Conservation (phyloP, 2,888 invertebrate species). For the Pantelozetes paolii region DNA sequence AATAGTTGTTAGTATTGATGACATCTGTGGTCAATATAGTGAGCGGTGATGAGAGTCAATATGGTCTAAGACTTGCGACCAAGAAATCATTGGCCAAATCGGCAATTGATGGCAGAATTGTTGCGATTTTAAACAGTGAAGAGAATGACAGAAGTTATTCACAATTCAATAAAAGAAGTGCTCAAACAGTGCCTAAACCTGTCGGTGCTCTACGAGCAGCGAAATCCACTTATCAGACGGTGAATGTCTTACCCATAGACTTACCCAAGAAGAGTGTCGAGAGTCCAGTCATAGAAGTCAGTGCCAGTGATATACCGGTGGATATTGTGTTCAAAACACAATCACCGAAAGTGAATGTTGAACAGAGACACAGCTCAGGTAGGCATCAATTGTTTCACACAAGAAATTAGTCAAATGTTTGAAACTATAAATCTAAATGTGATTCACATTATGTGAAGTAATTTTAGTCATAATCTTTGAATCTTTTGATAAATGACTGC, state of each 20-base stretch:
- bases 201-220: background rate
- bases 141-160: background rate
- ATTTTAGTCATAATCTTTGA: too few species aligned
- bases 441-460: too few species aligned
- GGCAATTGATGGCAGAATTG: slow-evolving; percentile 5
- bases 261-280: background rate
- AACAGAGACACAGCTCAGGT: background rate
- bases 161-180: background rate
- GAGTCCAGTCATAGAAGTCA: background rate
- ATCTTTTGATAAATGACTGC: too few species aligned
- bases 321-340: background rate
- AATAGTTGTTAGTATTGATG: background rate
- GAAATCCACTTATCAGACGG: background rate
- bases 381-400: background rate
- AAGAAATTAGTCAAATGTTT: too few species aligned
- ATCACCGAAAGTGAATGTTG: background rate
- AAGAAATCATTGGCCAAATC: background rate
- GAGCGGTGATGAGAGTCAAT: background rate
- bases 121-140: slow-evolving; percentile 1
- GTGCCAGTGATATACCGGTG: background rate
- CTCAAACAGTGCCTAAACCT: background rate
- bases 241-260: background rate
- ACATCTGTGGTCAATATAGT: background rate
- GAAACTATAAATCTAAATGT: background rate
- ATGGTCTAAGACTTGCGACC: background rate